phyloP scores from a whole-genome alignment of 2,888 invertebrate species.

The Dichetophora obliterata region DNA sequence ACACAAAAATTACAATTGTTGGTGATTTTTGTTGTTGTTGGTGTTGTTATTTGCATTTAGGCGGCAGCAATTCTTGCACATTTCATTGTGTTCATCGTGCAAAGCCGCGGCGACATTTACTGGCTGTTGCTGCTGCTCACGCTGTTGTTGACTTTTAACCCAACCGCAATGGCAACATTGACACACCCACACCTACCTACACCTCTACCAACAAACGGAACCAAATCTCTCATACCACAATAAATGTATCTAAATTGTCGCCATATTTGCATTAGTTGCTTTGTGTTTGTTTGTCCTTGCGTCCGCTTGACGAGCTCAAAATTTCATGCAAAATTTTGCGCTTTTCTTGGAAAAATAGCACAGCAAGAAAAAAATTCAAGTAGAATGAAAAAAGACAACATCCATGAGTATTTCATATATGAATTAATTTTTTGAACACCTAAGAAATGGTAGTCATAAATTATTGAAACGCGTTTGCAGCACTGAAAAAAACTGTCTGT shows the following conservation, averaged over 20 bases:
- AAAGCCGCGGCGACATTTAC: neutral
- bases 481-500: neutral
- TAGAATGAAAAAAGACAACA: neutral
- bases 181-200: neutral
- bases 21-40: neutral
- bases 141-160: conserved; percentile 38
- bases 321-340: conserved; percentile 24
- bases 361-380: neutral
- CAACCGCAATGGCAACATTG: conserved; percentile 33
- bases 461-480: conserved; percentile 3
- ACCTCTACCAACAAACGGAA: neutral
- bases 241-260: neutral
- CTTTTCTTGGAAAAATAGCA: neutral
- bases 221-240: neutral
- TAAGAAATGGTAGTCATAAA: conserved; percentile 23
- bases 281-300: conserved; percentile 1
- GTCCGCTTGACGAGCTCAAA: conserved; percentile 26
- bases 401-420: neutral
- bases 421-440: neutral
- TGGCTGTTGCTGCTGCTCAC: neutral
- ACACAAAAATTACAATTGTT: conserved; percentile 23
- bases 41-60: neutral
- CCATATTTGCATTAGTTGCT: neutral
- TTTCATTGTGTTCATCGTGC: neutral
- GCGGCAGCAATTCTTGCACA: conserved; percentile 1